phyloP scores from a whole-genome alignment of 37 sponge, comb jelly and placozoan species.

The Lycopodina hypogea region DNA sequence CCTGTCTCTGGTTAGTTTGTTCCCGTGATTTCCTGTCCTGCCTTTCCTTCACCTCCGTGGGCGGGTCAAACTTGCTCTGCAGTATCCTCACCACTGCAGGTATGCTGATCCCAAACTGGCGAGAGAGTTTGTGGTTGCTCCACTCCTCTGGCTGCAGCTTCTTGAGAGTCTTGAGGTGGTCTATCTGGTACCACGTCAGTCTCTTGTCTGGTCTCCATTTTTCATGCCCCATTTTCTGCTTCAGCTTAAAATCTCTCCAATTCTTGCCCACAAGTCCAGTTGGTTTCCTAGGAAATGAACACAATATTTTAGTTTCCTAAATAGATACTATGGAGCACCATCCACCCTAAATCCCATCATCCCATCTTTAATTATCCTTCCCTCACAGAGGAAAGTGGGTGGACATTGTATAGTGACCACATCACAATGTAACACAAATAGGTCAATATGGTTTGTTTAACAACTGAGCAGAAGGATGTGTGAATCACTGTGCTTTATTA shows the following conservation, averaged over 20 bases:
- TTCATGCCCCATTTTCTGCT: constrained; percentile 1
- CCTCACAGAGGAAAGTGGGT: no score
- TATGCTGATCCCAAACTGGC: constrained; percentile 51
- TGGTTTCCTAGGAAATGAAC: background rate
- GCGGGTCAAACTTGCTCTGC: constrained; percentile 66
- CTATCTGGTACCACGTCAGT: constrained; percentile 61
- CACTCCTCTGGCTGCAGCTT: constrained; percentile 42
- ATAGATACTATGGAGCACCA: no score
- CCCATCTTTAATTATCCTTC: no score
- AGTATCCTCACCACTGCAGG: constrained; percentile 56
- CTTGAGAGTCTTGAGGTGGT: constrained; percentile 45
- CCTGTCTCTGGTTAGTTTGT: constrained; percentile 22
- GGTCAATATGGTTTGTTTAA: no score
- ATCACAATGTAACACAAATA: no score
- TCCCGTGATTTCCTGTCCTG: constrained; percentile 53
- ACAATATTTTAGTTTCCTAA: background rate
- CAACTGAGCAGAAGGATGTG: no score
- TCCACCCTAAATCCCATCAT: no score
- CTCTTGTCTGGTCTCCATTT: constrained; percentile 59
- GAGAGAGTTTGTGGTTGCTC: constrained; percentile 35
- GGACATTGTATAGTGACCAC: no score
- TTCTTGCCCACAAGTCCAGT: background rate
- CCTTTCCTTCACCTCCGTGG: constrained; percentile 42
- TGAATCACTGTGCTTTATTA: no score
- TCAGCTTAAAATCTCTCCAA: constrained; percentile 13